Base-by-base conservation (phyloP, 2,113 vertebrate species). In the Daboia siamensis region DNA sequence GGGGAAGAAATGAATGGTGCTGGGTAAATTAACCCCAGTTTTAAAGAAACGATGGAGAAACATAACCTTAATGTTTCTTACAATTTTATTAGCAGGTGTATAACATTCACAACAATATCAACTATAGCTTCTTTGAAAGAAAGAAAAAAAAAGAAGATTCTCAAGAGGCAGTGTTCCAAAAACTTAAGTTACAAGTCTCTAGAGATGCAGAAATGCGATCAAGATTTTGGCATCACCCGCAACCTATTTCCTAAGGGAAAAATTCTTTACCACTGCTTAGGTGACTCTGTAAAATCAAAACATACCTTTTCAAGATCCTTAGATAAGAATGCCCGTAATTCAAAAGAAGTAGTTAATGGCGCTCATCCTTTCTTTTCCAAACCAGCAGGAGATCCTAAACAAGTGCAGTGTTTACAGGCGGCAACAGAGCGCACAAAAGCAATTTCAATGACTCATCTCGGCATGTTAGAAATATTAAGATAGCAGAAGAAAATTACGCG, bases 401-500 rank as follows among this genome's bases (percentile, higher is more conserved):
- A 94, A 94, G 90, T 59, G 91, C 90, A 93, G 11, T 87, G 92
- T 95, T 93, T 95, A 89, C 85, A 91, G 90, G 93, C 89, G 93
- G 90, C 94, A 92, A 90, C 92, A 56, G 92, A 93, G 88, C 95
- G 88, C 95, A 90, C 33, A 90, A 90, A n/a, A 61, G 33, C 91
- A 8, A 91, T 96, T 93, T 94, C 93, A 95, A 87, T 91, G 93
- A 33, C 15, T 85, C 96, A 87, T 97, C 93, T 97, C 95, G 96
- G 91, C 94, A 89, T 93, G 95, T 93, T 92, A 89, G 95, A 96
- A 96, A 88, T 96, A 88, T 91, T 96, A 94, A 95, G 94, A 93
- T 80, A 95, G 54, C 61, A 92, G 61, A 93, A 91, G 61, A 95
- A 96, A 97, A 95, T 93, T 95, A 96, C 89, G n/a, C 90, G 88